Conservation (phyloP, 2,888 invertebrate species). For the Tachina grossa region DNA sequence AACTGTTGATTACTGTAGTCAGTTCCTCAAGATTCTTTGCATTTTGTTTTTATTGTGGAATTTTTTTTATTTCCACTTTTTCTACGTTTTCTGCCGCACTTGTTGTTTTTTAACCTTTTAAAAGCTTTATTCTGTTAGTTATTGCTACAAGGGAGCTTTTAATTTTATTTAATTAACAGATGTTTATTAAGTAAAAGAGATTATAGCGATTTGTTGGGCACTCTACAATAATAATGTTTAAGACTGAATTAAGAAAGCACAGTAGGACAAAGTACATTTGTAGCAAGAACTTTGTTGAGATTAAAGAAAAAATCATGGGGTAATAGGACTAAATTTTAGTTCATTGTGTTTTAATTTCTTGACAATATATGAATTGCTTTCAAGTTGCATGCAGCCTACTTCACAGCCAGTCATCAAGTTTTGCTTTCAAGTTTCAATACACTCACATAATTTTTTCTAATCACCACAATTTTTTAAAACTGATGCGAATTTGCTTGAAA, state of each 20-base stretch:
- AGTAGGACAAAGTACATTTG: no score
- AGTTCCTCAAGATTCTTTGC: slow-evolving; percentile 18
- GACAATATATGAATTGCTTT: no score
- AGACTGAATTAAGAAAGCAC: not conserved
- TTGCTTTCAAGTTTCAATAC: no score
- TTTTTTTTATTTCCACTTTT: not conserved
- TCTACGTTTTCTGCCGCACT: not conserved
- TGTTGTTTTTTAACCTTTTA: slow-evolving; percentile 25
- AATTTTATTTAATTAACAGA: slow-evolving; percentile 21
- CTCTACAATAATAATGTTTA: not conserved
- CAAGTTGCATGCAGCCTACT: no score
- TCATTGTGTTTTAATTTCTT: no score
- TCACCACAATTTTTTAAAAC: no score
- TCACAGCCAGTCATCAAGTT: no score
- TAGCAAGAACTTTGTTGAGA: no score
- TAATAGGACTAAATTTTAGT: no score
- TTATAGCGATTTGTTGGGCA: not conserved
- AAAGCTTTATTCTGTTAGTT: slow-evolving; percentile 35
- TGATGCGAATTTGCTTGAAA: no score
- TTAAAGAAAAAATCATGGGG: no score
- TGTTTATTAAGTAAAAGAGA: not conserved
- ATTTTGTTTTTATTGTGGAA: not conserved
- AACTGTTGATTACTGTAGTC: slow-evolving; percentile 55
- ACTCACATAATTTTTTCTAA: no score
- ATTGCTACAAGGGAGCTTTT: slow-evolving; percentile 27